phyloP scores from a whole-genome alignment of 2,797 vertebrate species.

The Spondyliosoma cantharus region DNA sequence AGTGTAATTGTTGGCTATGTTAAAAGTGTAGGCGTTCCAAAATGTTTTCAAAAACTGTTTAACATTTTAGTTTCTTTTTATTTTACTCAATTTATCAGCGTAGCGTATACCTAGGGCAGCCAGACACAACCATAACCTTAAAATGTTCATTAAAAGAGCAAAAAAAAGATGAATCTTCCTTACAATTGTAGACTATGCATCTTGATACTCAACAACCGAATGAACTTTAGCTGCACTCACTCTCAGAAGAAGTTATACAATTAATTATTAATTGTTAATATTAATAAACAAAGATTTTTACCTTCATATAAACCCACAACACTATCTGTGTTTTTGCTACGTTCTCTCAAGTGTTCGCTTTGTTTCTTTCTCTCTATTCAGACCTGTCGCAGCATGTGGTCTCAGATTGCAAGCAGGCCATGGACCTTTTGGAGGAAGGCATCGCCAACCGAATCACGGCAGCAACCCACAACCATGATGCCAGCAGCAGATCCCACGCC shows the following conservation, averaged over 20 bases:
- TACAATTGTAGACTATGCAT: not conserved
- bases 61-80: not conserved
- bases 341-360: not conserved
- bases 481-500: conserved; percentile 98
- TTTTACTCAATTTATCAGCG: not conserved
- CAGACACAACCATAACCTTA: not conserved
- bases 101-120: not conserved
- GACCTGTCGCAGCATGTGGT: conserved; percentile 95
- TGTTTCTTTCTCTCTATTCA: conserved; percentile 63
- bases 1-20: not conserved
- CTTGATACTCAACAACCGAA: not conserved
- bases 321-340: not conserved
- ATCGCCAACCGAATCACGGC: conserved; percentile 98
- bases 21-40: too few relatives aligned
- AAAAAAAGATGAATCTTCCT: not conserved
- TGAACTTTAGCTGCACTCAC: not conserved
- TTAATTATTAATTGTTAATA: not conserved
- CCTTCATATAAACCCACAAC: not conserved
- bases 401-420: conserved; percentile 92
- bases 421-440: conserved; percentile 93
- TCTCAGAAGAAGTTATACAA: not conserved
- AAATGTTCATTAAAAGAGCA: too few relatives aligned
- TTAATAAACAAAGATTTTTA: not conserved
- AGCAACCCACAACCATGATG: conserved; percentile 95
- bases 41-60: not conserved